A percentile compares a stretch with the other conserved stretches of the same genome.
phyloP scores from a whole-genome alignment of 2,888 invertebrate genomes.

The Phengaris arion region DNA sequence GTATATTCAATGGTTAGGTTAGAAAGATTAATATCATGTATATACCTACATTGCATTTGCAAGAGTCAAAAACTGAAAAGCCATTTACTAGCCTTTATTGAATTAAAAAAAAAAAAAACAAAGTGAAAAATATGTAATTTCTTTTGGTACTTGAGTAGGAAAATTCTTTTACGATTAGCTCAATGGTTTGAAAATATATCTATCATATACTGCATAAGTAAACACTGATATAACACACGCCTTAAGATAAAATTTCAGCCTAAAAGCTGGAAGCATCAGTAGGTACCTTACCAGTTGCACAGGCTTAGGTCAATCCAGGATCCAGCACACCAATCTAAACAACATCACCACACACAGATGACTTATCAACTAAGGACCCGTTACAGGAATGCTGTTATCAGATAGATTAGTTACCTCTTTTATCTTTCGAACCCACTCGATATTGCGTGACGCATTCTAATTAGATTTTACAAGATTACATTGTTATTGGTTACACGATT shows the following conservation, averaged over 20 bases:
- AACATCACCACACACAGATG: neutral
- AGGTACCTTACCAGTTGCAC: neutral
- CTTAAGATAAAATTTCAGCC: neutral
- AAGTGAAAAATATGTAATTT: too few species aligned
- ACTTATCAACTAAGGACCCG: slow-evolving; percentile 16
- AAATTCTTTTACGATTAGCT: neutral
- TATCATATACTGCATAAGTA: neutral
- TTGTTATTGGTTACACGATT: neutral
- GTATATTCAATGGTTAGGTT: too few species aligned
- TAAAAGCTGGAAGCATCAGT: too few species aligned
- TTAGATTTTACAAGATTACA: slow-evolving; percentile 27
- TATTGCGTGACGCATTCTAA: slow-evolving; percentile 29
- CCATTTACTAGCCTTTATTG: too few species aligned
- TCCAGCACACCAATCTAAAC: neutral
- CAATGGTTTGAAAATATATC: neutral
- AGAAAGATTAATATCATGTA: too few species aligned
- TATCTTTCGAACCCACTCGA: slow-evolving; percentile 32
- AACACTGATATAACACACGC: neutral
- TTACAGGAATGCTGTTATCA: slow-evolving; percentile 36
- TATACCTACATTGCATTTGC: too few species aligned
- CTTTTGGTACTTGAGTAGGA: too few species aligned
- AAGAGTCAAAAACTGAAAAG: too few species aligned
- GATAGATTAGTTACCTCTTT: slow-evolving; percentile 35
- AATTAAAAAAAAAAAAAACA: too few species aligned
- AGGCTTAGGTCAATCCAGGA: neutral